Evolutionary conservation across 1,140 invertebrate genomes (phyloP).

Genomic region (Macrobrachium nipponense): DNA sequence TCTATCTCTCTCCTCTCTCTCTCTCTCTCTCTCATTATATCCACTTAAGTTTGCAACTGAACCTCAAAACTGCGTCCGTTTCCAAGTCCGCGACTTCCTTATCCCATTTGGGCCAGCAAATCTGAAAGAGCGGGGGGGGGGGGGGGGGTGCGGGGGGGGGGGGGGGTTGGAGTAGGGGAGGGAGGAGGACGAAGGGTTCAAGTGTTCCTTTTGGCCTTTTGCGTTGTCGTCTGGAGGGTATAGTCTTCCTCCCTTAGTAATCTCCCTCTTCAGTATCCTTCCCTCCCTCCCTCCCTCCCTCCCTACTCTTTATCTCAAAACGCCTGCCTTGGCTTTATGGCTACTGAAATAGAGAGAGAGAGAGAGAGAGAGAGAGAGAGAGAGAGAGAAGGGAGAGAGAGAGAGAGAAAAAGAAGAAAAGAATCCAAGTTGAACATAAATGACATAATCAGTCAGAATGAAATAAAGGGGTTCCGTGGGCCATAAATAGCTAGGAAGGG

Average conservation of each 20-base stretch:
- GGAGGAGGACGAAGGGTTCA: too few species aligned
- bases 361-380: neutral
- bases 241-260: neutral
- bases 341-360: neutral
- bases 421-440: slow-evolving; percentile 44
- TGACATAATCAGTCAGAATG: slow-evolving; percentile 60
- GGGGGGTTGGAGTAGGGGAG: too few species aligned
- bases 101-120: too few species aligned
- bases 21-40: neutral
- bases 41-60: neutral
- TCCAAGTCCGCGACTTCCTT: too few species aligned
- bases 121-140: too few species aligned
- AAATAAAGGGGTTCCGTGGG: slow-evolving; percentile 52
- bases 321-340: neutral
- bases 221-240: too few species aligned
- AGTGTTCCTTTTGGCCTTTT: too few species aligned
- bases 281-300: neutral
- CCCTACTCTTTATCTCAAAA: neutral
- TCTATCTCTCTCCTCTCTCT: slow-evolving; percentile 12
- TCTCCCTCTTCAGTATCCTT: neutral
- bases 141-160: too few species aligned
- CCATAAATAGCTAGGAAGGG: slow-evolving; percentile 49
- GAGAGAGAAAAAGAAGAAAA: slow-evolving; percentile 8
- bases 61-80: too few species aligned
- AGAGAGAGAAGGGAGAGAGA: neutral